Conservation (phyloP, 2,797 vertebrate species). For the Phataginus tetradactyla region DNA sequence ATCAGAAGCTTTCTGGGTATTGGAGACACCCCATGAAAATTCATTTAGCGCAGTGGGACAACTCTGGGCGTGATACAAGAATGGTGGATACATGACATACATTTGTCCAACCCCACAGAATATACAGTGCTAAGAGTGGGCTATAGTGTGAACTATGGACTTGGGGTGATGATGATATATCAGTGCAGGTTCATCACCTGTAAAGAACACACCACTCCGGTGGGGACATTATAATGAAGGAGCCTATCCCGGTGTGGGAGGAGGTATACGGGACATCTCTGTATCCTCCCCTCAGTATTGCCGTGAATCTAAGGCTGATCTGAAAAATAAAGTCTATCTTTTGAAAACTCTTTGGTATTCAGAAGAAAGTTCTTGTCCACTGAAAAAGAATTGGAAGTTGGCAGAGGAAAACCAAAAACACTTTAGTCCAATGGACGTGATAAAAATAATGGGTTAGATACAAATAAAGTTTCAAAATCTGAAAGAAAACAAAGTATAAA, state of each 20-base stretch:
- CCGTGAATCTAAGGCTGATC: not conserved
- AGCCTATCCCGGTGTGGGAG: not conserved
- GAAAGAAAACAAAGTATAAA: not conserved
- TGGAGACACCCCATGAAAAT: not conserved
- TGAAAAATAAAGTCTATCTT: not conserved
- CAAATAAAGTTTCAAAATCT: not conserved
- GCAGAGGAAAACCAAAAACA: not conserved
- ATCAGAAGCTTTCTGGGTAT: not conserved
- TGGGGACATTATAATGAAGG: not conserved
- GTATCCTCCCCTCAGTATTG: not conserved
- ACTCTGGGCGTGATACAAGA: not conserved
- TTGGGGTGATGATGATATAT: not conserved
- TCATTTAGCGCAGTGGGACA: not conserved
- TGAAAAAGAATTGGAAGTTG: not conserved
- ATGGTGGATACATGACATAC: not conserved
- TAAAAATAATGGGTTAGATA: constrained; percentile 35
- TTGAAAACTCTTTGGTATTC: constrained; percentile 42
- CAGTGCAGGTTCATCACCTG: not conserved
- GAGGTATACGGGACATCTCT: not conserved
- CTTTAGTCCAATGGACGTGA: not conserved
- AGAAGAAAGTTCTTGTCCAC: not conserved
- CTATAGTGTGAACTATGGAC: not conserved
- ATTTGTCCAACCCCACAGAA: not conserved
- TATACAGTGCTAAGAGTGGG: not conserved
- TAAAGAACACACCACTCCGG: not conserved